Evolutionary conservation across 1,140 invertebrate genomes (phyloP).

Genomic region (Hyposmocoma kahamanoa): DNA sequence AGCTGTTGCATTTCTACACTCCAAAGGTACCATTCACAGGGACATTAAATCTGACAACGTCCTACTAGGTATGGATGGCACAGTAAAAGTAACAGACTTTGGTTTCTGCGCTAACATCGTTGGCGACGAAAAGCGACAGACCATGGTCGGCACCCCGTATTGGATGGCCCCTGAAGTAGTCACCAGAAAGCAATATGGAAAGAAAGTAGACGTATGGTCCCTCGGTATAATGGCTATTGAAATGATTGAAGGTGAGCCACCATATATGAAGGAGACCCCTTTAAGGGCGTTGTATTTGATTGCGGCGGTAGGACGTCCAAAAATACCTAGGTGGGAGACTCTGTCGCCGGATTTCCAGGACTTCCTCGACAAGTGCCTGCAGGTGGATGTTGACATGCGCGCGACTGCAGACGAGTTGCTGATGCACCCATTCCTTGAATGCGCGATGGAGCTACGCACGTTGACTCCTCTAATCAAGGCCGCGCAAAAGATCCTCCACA

Average conservation of each 20-base stretch:
- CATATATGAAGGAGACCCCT: conserved; percentile 95
- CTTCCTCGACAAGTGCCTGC: conserved; percentile 93
- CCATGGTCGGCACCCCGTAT: conserved; percentile 95
- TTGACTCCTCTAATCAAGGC: conserved; percentile 93
- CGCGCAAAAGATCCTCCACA: conserved; percentile 86
- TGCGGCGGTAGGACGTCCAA: conserved; percentile 94
- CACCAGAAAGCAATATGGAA: conserved; percentile 87
- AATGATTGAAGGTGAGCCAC: conserved; percentile 98
- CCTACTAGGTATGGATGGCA: conserved; percentile 95
- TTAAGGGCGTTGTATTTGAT: conserved; percentile 96
- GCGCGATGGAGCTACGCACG: conserved; percentile 88
- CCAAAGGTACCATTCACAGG: conserved; percentile 91
- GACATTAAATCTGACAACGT: conserved; percentile 99
- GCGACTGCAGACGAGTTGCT: conserved; percentile 90
- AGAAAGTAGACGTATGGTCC: conserved; percentile 97
- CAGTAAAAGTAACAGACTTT: conserved; percentile 98
- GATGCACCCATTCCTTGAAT: conserved; percentile 90
- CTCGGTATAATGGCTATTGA: conserved; percentile 98
- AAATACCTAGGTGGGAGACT: conserved; percentile 88
- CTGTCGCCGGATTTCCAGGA: conserved; percentile 85
- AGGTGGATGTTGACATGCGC: conserved; percentile 93
- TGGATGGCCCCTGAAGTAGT: conserved; percentile 95
- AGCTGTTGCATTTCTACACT: conserved; percentile 94
- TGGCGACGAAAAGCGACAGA: conserved; percentile 95
- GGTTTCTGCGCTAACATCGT: conserved; percentile 96